Evolutionary conservation across 2,888 invertebrate genomes (phyloP).

Genomic region (Lithophane semibrunnea): DNA sequence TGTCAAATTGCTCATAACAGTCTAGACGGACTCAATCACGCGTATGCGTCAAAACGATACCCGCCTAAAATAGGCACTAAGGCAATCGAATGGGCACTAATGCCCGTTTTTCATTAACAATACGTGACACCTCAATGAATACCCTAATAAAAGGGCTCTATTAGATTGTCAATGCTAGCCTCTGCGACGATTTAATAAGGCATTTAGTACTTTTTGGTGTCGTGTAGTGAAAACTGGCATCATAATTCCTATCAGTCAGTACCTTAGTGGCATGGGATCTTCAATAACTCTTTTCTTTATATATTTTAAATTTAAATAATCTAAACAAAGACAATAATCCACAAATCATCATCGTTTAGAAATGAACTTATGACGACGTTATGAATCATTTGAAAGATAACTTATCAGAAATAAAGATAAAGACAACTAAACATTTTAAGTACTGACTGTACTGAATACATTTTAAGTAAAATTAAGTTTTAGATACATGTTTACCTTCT

Average conservation of each 20-base stretch:
- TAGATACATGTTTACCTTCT: slow-evolving; percentile 23
- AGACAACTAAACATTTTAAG: slow-evolving; percentile 24
- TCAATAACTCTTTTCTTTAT: neutral
- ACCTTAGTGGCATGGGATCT: neutral
- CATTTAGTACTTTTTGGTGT: neutral
- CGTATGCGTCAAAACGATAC: neutral
- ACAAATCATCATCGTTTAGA: slow-evolving; percentile 13
- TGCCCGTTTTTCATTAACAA: neutral
- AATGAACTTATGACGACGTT: slow-evolving; percentile 50
- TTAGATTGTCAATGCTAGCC: neutral
- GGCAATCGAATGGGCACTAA: neutral
- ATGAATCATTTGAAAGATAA: slow-evolving; percentile 55
- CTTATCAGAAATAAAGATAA: slow-evolving; percentile 55
- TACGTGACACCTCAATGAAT: neutral
- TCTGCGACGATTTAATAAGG: neutral
- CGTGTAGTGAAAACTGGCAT: neutral
- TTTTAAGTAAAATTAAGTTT: slow-evolving; percentile 31
- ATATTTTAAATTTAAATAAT: neutral
- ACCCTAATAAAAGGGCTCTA: neutral
- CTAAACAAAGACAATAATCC: neutral
- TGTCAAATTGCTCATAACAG: slow-evolving; percentile 20
- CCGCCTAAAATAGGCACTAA: slow-evolving; percentile 1
- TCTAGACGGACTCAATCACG: slow-evolving; percentile 13
- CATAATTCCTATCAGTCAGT: no score
- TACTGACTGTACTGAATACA: no score